Evolutionary conservation across 2,113 vertebrate genomes (phyloP), one percentile per base, ranked within the genome.

Genomic region (Acanthisitta chloris): DNA sequence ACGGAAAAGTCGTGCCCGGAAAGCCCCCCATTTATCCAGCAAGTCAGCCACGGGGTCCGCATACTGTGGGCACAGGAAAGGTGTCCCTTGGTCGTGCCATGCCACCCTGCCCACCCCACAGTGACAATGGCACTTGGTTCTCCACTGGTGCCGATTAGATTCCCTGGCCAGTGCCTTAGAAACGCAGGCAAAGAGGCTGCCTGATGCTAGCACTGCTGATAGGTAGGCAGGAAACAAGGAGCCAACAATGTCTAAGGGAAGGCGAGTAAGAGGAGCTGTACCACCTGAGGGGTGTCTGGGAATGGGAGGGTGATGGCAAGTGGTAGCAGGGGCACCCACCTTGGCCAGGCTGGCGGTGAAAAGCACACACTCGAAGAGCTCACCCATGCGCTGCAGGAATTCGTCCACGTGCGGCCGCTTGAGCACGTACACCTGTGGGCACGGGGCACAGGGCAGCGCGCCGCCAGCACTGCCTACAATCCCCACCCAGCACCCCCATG

Each of bases 331-430:
- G 29, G 23, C 26, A 74, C 98, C 97, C 95, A 99, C 99, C 99
- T 99, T 99, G 95, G 99, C 99, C 84, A 99, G 98, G 90, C 99
- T 99, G 42, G 99, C 99, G 0, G 99, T 99, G 98, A 99, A 99
- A 64, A 99, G 98, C 83, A 99, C 99, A 0, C 99, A 99, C 96
- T 99, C 99, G 6, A 99, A 99, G 95, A 99, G 95, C 97, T 99
- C 99, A 1, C 99, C 99, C 99, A 99, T 99, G 71, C 99, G 98
- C 95, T 98, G 98, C 19, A 99, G 98, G 96, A 99, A 99, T 93
- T 99, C 99, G 1, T 99, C 99, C 38, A 99, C 99, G 0, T 99
- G 98, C 1, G 99, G 99, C 91, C 99, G 97, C 97, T 99, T 99
- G 86, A 99, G 97, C 83, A 99, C 99, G 0, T 99, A 99, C 45